These are phyloP conservation scores for Kradibia gibbosae DNA, from an alignment of 1,140 invertebrate species.

Conservation along the genomic window DNA sequence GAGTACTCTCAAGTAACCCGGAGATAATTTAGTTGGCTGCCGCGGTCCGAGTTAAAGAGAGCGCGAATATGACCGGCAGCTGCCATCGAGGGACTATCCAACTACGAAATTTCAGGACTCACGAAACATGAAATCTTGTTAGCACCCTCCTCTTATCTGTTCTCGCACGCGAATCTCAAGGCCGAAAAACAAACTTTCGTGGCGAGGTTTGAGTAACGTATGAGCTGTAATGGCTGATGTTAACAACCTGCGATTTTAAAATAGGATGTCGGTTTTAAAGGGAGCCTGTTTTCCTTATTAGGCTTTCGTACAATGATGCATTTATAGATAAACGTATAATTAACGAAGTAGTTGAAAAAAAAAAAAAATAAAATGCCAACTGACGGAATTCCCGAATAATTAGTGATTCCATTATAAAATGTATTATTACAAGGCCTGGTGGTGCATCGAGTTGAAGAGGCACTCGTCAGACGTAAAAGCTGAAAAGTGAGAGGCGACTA, in stretches of 20 bases:
- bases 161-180: not conserved
- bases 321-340: not conserved
- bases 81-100: not conserved
- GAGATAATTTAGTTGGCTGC: not conserved
- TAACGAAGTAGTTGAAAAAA: not conserved
- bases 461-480: too few relatives aligned
- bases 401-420: too few relatives aligned
- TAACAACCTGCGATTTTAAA: not conserved
- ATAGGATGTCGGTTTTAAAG: too few relatives aligned
- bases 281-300: constrained; percentile 3
- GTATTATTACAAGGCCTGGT: too few relatives aligned
- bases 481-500: too few relatives aligned
- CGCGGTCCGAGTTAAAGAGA: not conserved
- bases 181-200: not conserved
- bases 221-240: not conserved
- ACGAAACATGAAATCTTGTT: not conserved
- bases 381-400: too few relatives aligned
- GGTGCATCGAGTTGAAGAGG: too few relatives aligned
- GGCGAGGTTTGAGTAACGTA: not conserved
- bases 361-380: not conserved
- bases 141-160: not conserved
- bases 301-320: not conserved
- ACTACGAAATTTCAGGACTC: not conserved
- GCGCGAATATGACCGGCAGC: not conserved
- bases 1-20: not conserved